Evolutionary conservation across 2,797 vertebrate species (phyloP).

Genomic region (Tadarida brasiliensis): DNA sequence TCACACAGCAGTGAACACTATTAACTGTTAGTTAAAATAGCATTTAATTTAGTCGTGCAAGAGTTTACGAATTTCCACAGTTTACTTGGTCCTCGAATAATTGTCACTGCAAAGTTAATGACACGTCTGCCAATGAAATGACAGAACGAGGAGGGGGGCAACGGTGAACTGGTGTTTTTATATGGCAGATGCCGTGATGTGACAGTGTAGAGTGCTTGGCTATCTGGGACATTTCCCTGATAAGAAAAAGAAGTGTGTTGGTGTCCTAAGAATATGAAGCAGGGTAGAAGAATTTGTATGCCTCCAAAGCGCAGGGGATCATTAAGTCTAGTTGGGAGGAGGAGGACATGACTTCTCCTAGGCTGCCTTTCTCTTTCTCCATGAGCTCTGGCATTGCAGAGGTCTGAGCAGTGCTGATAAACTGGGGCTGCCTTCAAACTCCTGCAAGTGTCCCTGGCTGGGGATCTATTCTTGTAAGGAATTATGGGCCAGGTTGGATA

Average conservation of each 20-base stretch:
- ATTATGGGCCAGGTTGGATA: not conserved
- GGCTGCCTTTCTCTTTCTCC: not conserved
- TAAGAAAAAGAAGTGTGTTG: not conserved
- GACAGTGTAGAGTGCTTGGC: not conserved
- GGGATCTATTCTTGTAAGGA: constrained; percentile 22
- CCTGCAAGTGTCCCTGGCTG: not conserved
- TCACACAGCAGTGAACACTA: constrained; percentile 93
- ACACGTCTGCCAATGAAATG: constrained; percentile 77
- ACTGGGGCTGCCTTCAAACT: not conserved
- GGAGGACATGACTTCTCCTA: not conserved
- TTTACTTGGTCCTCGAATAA: constrained; percentile 88
- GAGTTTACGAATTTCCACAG: constrained; percentile 89
- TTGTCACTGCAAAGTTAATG: constrained; percentile 86
- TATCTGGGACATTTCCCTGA: constrained; percentile 33
- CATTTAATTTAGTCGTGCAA: constrained; percentile 92
- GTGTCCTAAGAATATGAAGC: not conserved
- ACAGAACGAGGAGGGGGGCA: constrained; percentile 11
- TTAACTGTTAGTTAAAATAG: constrained; percentile 94
- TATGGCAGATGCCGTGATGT: constrained; percentile 30
- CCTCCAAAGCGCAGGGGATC: not conserved
- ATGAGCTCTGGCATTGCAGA: not conserved
- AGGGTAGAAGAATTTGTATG: not conserved
- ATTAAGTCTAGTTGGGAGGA: not conserved
- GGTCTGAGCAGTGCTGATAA: not conserved
- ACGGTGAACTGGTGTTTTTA: constrained; percentile 27